These are phyloP conservation scores for Sinodicranocentrus sp. DNA, from an alignment of 2,888 invertebrate species.

Conservation along the genomic window DNA sequence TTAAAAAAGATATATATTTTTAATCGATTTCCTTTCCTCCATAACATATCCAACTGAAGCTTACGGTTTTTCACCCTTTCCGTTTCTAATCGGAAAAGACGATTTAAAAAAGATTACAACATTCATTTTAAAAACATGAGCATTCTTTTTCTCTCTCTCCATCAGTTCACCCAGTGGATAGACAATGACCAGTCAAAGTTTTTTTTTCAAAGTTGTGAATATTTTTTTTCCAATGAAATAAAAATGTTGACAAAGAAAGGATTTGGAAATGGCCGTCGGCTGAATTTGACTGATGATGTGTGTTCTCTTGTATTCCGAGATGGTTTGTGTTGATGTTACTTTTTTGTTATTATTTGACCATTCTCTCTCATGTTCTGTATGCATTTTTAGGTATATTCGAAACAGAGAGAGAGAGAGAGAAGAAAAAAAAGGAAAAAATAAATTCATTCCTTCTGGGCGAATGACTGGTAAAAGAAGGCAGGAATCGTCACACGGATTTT, in stretches of 20 bases:
- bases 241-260: constrained; percentile 63
- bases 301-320: constrained; percentile 54
- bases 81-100: constrained; percentile 53
- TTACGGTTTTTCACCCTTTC: constrained; percentile 50
- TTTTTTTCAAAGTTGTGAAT: background rate
- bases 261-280: constrained; percentile 71
- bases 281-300: constrained; percentile 72
- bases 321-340: constrained; percentile 59
- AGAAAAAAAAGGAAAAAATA: background rate
- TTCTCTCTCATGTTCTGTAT: no score
- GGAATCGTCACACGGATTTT: constrained; percentile 59
- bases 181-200: constrained; percentile 44
- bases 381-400: no score
- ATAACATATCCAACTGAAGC: constrained; percentile 22
- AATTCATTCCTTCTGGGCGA: constrained; percentile 56
- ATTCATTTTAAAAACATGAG: background rate
- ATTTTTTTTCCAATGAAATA: constrained; percentile 8
- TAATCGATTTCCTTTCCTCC: background rate
- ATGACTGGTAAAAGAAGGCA: constrained; percentile 67
- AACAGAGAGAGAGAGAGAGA: constrained; percentile 6
- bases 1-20: no score
- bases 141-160: background rate
- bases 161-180: no score
- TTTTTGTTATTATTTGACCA: constrained; percentile 61
- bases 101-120: background rate